Conservation (phyloP, 2,113 vertebrate species). For the Cephalopholis sonnerati region DNA sequence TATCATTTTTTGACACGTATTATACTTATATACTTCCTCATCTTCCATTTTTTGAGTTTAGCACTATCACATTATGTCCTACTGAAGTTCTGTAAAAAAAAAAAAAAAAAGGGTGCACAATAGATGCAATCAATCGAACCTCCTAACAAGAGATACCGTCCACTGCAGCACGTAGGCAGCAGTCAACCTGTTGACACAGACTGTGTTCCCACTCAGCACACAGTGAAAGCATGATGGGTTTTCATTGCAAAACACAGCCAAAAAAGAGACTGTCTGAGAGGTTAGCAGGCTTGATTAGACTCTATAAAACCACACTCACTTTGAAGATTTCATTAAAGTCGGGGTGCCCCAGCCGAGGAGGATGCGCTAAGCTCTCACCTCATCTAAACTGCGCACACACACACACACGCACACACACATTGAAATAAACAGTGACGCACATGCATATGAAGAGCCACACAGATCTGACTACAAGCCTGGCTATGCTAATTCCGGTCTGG, state of each 20-base stretch:
- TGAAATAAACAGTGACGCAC: conserved; percentile 9
- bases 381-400: conserved; percentile 9
- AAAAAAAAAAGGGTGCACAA: not conserved
- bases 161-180: conserved; percentile 31
- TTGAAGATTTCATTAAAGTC: conserved; percentile 47
- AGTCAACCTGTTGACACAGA: conserved; percentile 50
- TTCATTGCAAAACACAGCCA: conserved; percentile 36
- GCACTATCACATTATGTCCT: not conserved
- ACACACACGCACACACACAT: not conserved
- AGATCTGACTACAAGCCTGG: conserved; percentile 37
- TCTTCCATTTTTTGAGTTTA: not conserved
- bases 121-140: conserved; percentile 23
- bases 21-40: not conserved
- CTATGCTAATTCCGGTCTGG: conserved; percentile 65
- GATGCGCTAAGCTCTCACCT: conserved; percentile 20
- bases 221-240: conserved; percentile 12
- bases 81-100: not conserved
- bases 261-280: conserved; percentile 29
- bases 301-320: conserved; percentile 24
- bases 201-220: conserved; percentile 19
- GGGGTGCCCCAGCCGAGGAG: conserved; percentile 14
- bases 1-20: conserved; percentile 6
- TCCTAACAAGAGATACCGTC: not conserved
- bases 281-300: conserved; percentile 44
- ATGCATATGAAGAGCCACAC: not conserved